Evolutionary conservation across 1,140 invertebrate genomes (phyloP).

Genomic region (Bombus confusus): DNA sequence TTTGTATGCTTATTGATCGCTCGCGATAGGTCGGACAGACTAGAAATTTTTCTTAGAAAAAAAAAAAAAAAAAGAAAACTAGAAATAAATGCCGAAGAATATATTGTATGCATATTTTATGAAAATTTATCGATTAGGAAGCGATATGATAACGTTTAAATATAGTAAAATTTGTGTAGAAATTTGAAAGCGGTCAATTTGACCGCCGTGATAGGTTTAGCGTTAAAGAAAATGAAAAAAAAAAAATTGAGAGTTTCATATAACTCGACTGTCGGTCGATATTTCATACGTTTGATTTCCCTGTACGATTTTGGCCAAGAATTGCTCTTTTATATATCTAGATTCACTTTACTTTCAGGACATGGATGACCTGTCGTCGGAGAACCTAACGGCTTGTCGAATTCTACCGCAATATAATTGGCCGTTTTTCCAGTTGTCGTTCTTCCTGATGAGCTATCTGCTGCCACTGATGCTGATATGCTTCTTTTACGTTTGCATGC

Average conservation of each 20-base stretch:
- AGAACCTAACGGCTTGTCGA: constrained; percentile 76
- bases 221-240: neutral
- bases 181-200: too few relatives aligned
- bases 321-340: constrained; percentile 48
- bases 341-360: constrained; percentile 69
- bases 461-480: constrained; percentile 93
- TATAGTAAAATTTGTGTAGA: too few relatives aligned
- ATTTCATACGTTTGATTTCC: neutral
- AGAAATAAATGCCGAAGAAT: too few relatives aligned
- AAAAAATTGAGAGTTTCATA: neutral
- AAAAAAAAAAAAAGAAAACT: too few relatives aligned
- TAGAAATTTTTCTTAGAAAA: too few relatives aligned
- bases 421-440: constrained; percentile 86
- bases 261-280: too few relatives aligned
- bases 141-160: too few relatives aligned
- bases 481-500: constrained; percentile 95
- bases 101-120: too few relatives aligned
- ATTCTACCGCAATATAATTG: constrained; percentile 75
- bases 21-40: too few relatives aligned
- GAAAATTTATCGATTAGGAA: too few relatives aligned
- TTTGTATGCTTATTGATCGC: too few relatives aligned
- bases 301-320: neutral
- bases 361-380: constrained; percentile 34
- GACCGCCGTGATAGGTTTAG: too few relatives aligned
- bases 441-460: constrained; percentile 93